Base-by-base conservation (phyloP, 2,888 invertebrate genomes). In the Cenopis cana region DNA sequence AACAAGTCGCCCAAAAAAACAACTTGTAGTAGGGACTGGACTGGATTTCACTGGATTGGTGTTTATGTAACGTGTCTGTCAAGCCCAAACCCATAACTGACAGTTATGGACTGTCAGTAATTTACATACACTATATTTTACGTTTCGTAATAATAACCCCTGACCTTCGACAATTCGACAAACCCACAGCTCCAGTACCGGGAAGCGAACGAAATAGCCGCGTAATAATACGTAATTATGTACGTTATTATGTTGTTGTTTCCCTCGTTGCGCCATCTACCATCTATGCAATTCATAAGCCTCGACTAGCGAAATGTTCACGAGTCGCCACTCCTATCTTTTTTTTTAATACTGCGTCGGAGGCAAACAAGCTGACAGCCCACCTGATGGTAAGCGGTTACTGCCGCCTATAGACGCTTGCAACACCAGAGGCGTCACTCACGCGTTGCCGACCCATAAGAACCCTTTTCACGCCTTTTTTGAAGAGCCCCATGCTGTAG, bases 141-240 rank as follows among this genome's bases (percentile, higher is more conserved):
- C n/a, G 14, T 41, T 46, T n/a, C 41, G 2, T 33, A 5, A 33
- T 5, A 64, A 64, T 64, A 52, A 64, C 64, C 52, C 64, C 64
- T 64, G 64, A 64, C 64, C 64, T 64, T 64, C 38, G 38, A 38
- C 64, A 64, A 52, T 24, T 20, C 20, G 64, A 18, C 6, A 52
- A 24, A 5, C 11, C 49, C 10, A 61, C 57, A 38, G 9, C 24
- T 18, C 36, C 36, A 20, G 29, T 38, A 24, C 64, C 52, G 52
- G 64, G 64, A 54, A 36, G 41, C 41, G 10, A 20, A 46, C 52
- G 36, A 55, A 61, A 49, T 24, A 38, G 41, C 54, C 6, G n/a
- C 20, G 38, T 52, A 65, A 64, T 56, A 18, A 50, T 65, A 64
- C 69, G 46, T 57, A 57, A 64, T 65, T 65, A 57, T 50, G 55